These are phyloP conservation scores for Turnix velox DNA, from an alignment of 2,113 vertebrate species.

Conservation along the genomic window DNA sequence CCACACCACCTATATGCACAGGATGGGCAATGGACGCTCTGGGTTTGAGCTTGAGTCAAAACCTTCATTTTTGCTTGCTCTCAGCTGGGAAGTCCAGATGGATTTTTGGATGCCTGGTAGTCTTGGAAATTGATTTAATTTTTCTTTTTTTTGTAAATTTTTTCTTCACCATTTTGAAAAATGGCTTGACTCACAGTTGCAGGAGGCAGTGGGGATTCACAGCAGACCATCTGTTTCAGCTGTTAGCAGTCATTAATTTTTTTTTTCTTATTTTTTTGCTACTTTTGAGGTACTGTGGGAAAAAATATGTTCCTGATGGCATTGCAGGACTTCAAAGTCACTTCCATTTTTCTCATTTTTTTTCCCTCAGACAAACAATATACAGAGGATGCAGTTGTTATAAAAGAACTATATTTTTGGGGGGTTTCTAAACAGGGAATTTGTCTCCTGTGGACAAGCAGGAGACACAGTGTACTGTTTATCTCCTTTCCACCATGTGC, in stretches of 20 bases:
- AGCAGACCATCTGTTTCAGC: slow-evolving; percentile 61
- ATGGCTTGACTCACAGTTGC: slow-evolving; percentile 56
- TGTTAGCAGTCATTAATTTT: slow-evolving; percentile 53
- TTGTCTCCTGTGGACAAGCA: background rate
- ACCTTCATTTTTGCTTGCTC: background rate
- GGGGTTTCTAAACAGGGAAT: background rate
- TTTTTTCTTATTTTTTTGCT: slow-evolving; percentile 20
- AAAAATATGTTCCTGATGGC: slow-evolving; percentile 4
- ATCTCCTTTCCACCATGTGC: background rate
- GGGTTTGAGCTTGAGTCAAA: background rate
- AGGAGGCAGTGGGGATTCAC: slow-evolving; percentile 54
- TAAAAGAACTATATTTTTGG: background rate
- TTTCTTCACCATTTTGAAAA: slow-evolving; percentile 15
- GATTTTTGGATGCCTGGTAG: slow-evolving; percentile 6
- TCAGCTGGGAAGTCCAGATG: background rate
- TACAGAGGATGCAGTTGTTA: background rate
- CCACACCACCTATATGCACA: accelerated
- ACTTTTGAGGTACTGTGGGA: slow-evolving; percentile 17
- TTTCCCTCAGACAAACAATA: background rate
- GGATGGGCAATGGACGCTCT: background rate
- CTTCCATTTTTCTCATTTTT: background rate
- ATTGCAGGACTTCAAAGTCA: slow-evolving; percentile 8
- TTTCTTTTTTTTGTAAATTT: background rate
- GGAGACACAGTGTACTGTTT: slow-evolving; percentile 15
- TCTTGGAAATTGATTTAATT: slow-evolving; percentile 7